Evolutionary conservation across 2,888 invertebrate genomes (phyloP).

Genomic region (Eupeodes luniger): DNA sequence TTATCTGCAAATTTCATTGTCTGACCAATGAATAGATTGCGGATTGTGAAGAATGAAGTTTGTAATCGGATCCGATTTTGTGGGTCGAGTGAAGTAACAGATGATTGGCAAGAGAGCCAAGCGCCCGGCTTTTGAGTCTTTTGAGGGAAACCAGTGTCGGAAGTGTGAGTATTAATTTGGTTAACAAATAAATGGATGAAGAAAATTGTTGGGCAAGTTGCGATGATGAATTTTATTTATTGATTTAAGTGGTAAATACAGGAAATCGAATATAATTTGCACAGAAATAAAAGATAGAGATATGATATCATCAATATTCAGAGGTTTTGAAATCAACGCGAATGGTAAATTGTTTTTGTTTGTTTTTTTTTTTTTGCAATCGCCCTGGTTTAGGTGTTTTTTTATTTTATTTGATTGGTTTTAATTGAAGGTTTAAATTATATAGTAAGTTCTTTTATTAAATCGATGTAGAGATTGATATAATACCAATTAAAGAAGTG

Average conservation of each 20-base stretch:
- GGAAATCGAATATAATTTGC: conserved; percentile 23
- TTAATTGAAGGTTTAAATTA: not conserved
- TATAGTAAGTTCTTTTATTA: too few relatives aligned
- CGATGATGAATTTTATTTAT: conserved; percentile 14
- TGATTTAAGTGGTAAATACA: not conserved
- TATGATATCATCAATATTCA: not conserved
- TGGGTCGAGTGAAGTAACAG: conserved; percentile 27
- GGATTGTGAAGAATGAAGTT: conserved; percentile 48
- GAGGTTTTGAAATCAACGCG: not conserved
- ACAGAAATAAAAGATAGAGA: not conserved
- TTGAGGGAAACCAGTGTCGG: not conserved
- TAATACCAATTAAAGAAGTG: too few relatives aligned
- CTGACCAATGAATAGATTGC: conserved; percentile 45
- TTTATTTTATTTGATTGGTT: not conserved
- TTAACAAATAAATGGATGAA: conserved; percentile 15
- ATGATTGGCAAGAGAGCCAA: not conserved
- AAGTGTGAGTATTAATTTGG: conserved; percentile 32
- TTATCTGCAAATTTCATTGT: conserved; percentile 42
- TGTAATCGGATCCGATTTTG: conserved; percentile 21
- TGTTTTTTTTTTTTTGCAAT: not conserved
- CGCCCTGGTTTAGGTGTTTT: not conserved
- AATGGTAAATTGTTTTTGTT: not conserved
- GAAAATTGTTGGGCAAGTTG: conserved; percentile 10
- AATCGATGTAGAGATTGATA: too few relatives aligned
- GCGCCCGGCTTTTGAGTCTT: not conserved